Evolutionary conservation across 37 sponge, comb jelly and placozoan genomes (phyloP), one percentile per base, ranked within the genome.

Genomic region (Geodia barretti): DNA sequence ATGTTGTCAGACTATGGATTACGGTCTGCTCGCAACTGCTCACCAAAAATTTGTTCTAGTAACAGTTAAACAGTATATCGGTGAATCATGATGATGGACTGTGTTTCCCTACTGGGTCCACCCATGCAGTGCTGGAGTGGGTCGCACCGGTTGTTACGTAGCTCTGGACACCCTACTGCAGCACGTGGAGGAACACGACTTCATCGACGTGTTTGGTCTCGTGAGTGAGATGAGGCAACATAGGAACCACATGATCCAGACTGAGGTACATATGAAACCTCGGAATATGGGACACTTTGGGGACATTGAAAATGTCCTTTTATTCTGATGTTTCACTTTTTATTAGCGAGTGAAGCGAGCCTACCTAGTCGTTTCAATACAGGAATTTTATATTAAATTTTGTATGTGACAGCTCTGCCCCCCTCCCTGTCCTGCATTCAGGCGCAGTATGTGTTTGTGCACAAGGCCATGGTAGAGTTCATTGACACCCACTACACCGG

Each of bases 201-300:
- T 81, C 75, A 73, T 94, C 0, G 95, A 94, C 65, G 70, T 94
- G 37, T 91, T 82, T 91, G 89, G 92, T 1, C 62, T 87, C 31
- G 92, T 85, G 35, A 87, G 95, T 84, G 88, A 91, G 33, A 94
- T 94, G 92, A 87, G 95, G 39, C 86, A 87, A 42, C 95, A 94
- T 24, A 83, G 95, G 36, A 94, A 94, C 36, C 92, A 91, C 82
- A 94, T 94, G 95, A 81, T 94, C 20, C 95, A 94, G 69, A 94
- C 95, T 54, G 95, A 94, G 70, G 89, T 88, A 58, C 4, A 59
- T 70, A n/a, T n/a, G n/a, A n/a, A n/a, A n/a, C n/a, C n/a, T n/a
- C n/a, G n/a, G n/a, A n/a, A n/a, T n/a, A n/a, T n/a, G n/a, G n/a
- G n/a, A n/a, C n/a, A n/a, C n/a, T n/a, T n/a, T n/a, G n/a, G n/a